Conservation (phyloP, 2,113 vertebrate genomes). For the Mesoclemmys tuberculata region DNA sequence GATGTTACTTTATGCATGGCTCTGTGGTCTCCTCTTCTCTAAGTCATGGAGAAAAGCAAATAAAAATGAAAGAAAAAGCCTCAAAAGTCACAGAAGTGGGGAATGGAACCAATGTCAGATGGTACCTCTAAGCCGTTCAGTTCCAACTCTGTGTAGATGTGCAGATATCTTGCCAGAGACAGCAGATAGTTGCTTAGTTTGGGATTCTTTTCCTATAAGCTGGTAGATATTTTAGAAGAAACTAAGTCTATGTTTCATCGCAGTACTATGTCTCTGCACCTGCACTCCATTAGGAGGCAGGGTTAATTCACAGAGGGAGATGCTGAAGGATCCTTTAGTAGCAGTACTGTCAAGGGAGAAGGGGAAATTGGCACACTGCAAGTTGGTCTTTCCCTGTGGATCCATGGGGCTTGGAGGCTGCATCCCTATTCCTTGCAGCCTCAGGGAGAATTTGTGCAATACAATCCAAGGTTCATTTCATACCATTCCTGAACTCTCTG, state of each 20-base stretch:
- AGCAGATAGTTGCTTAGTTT: background rate
- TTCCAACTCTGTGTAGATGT: background rate
- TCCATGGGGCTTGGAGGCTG: background rate
- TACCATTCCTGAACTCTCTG: background rate
- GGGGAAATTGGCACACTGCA: background rate
- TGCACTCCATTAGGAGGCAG: background rate
- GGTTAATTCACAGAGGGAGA: background rate
- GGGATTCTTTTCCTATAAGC: background rate
- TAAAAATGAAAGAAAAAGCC: background rate
- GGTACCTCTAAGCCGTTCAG: background rate
- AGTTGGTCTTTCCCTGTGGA: background rate
- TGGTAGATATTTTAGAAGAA: background rate
- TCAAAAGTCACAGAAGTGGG: background rate
- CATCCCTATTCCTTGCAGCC: background rate
- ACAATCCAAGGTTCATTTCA: background rate
- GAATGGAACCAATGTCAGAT: background rate
- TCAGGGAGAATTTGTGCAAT: background rate
- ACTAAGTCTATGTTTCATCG: background rate
- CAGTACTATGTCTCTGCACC: background rate
- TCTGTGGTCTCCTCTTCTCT: background rate
- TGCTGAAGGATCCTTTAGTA: background rate
- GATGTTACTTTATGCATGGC: background rate
- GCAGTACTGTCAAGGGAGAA: background rate
- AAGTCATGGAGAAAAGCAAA: background rate
- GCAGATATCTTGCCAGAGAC: conserved; percentile 10